Conservation (phyloP, 2,113 vertebrate genomes). For the Corydoras sp. region DNA sequence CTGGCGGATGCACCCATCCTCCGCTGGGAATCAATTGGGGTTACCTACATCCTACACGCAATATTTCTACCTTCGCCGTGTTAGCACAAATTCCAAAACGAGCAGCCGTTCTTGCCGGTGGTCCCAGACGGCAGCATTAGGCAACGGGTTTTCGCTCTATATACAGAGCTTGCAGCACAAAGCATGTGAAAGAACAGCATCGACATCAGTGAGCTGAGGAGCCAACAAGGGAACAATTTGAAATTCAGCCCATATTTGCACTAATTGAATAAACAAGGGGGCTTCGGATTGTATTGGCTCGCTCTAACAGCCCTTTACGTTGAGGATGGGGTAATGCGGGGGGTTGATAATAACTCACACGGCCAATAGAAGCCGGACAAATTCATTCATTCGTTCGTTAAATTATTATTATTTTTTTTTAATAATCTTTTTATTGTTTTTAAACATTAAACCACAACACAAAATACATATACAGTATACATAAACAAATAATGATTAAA, state of each 20-base stretch:
- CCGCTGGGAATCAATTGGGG: neutral
- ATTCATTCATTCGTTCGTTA: too few relatives aligned
- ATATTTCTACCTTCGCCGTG: neutral
- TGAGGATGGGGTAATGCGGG: too few relatives aligned
- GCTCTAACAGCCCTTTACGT: too few relatives aligned
- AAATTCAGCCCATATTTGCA: neutral
- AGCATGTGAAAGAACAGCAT: constrained; percentile 7
- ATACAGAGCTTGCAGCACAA: constrained; percentile 14
- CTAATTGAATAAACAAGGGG: too few relatives aligned
- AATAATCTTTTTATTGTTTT: too few relatives aligned
- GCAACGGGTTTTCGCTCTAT: neutral
- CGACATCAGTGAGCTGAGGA: neutral
- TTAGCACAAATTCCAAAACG: constrained; percentile 23
- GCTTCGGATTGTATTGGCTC: too few relatives aligned
- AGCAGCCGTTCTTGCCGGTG: constrained; percentile 8
- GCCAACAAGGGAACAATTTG: constrained; percentile 15
- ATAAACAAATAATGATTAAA: too few relatives aligned
- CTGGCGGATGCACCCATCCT: neutral
- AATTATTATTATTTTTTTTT: too few relatives aligned
- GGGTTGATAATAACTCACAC: too few relatives aligned
- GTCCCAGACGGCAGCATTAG: neutral
- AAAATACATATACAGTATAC: too few relatives aligned
- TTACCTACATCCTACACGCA: neutral
- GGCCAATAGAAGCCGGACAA: too few relatives aligned
- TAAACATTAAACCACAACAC: too few relatives aligned